phyloP scores from a whole-genome alignment of 2,113 vertebrate genomes.

The Petroica traversi region DNA sequence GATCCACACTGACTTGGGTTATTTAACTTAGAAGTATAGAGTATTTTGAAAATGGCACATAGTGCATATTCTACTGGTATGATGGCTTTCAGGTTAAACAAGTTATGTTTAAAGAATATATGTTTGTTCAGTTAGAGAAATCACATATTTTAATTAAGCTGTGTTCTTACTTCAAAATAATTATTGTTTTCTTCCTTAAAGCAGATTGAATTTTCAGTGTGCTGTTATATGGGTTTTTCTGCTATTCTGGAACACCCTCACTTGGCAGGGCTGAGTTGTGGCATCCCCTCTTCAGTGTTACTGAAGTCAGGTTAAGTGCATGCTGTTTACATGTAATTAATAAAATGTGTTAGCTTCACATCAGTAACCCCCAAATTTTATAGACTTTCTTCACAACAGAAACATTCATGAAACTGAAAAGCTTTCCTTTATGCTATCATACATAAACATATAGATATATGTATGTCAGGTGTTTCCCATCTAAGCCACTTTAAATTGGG shows the following conservation, averaged over 20 bases:
- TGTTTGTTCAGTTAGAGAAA: neutral
- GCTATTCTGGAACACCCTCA: neutral
- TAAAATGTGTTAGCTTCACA: neutral
- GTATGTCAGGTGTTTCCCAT: neutral
- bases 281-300: neutral
- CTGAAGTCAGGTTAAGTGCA: neutral
- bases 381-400: neutral
- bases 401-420: neutral
- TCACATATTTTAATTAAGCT: neutral
- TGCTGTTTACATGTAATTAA: neutral
- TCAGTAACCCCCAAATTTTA: neutral
- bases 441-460: too few relatives aligned
- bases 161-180: neutral
- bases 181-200: neutral
- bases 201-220: neutral
- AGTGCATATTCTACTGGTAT: neutral
- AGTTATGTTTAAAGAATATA: neutral
- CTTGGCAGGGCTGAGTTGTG: fast-evolving
- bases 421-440: neutral
- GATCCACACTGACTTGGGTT: neutral
- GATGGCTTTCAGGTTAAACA: neutral
- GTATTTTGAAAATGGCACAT: neutral
- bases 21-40: neutral
- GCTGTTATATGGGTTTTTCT: neutral
- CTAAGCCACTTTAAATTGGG: neutral